Base-by-base conservation (phyloP, 2,888 invertebrate genomes). In the Drosophila neoperkinsi region DNA sequence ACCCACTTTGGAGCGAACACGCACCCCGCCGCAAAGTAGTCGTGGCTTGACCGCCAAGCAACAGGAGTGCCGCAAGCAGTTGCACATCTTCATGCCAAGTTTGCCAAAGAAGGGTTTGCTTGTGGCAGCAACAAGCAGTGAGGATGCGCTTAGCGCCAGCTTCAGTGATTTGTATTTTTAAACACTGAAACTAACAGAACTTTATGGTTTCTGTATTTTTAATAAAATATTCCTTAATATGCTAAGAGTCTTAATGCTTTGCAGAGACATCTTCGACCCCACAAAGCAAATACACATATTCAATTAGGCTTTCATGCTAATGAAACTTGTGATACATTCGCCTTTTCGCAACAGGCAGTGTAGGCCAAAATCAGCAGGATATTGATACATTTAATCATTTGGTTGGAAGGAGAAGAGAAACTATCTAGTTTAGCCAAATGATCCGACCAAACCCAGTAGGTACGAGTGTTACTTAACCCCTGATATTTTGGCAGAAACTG, bases 61-160 rank as follows among this genome's bases (percentile, higher is more conserved):
- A 36, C 55, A 90, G 21, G 91, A 93, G 71, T 88, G 93, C 10
- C 95, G 95, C 85, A 94, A 95, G 77, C 96, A 97, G 90, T 94
- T 96, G 38, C 96, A 96, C 90, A 96, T 96, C 72, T 96, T 96
- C 87, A 95, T 96, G 94, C 96, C 96, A 0, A 94, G 95, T 90
- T 93, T 95, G 76, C 94, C 95, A 62, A 95, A 95, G 84, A 94
- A 94, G 80, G 79, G 90, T 13, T 55, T 86, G 41, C 60, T 91
- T 16, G 53, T 77, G 58, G 31, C 59, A 2, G 52, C 64, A 3
- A 66, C 64, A 0, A 74, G 34, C 18, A 66, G 74, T 25, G 93
- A 93, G 28, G 90, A 91, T 55, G 84, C 84, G 9, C 69, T 93
- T 1, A 92, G 91, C 63, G 84, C 85, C 30, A 82, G 81, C 53